Conservation (phyloP, 1,140 invertebrate genomes). For the Prorops nasuta region DNA sequence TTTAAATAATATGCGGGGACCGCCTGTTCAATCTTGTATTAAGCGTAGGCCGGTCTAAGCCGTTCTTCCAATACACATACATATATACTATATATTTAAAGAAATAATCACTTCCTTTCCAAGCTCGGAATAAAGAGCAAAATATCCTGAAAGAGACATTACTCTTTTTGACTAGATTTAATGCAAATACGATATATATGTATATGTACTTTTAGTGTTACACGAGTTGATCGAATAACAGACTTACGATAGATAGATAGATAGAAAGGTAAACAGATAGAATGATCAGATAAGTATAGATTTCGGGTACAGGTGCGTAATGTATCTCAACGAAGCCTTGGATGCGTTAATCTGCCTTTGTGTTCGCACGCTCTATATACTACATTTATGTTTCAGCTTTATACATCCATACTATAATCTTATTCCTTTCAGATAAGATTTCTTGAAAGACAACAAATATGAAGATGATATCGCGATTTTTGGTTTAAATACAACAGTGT, state of each 20-base stretch:
- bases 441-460: not conserved
- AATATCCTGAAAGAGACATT: too few species aligned
- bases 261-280: too few species aligned
- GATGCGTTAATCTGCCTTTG: too few species aligned
- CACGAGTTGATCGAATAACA: not conserved
- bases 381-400: not conserved
- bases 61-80: conserved; percentile 29
- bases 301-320: too few species aligned
- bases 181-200: not conserved
- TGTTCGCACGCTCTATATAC: too few species aligned
- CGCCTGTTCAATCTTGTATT: conserved; percentile 15
- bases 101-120: not conserved
- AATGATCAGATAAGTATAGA: too few species aligned
- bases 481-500: not conserved
- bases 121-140: not conserved
- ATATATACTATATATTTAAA: conserved; percentile 1
- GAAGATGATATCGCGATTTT: not conserved
- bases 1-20: conserved; percentile 32
- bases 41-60: conserved; percentile 53
- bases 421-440: not conserved
- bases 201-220: not conserved
- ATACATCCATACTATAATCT: not conserved
- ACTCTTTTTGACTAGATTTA: conserved; percentile 33
- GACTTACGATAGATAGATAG: too few species aligned
- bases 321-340: too few species aligned